A percentile compares a stretch with the other conserved stretches of the same genome.
phyloP scores from a whole-genome alignment of 2,888 invertebrate genomes.

The Sinelater perroti region DNA sequence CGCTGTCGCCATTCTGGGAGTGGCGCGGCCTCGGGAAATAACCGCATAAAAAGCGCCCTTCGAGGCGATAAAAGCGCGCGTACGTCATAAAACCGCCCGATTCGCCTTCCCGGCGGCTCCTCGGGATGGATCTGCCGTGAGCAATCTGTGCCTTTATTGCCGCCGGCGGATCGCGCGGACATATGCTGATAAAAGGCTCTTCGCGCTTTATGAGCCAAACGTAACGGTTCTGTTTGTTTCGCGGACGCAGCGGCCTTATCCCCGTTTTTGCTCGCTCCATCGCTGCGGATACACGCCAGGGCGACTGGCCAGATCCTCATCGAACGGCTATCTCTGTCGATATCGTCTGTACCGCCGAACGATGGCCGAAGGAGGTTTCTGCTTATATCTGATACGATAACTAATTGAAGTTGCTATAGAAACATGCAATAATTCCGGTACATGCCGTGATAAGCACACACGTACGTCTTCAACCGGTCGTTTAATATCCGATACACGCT shows the following conservation, averaged over 20 bases:
- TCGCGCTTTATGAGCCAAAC: constrained; percentile 53
- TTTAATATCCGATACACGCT: too few species aligned
- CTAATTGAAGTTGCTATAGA: too few species aligned
- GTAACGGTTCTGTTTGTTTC: constrained; percentile 50
- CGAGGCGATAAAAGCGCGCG: constrained; percentile 46
- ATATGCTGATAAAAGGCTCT: constrained; percentile 54
- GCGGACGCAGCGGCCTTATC: not conserved
- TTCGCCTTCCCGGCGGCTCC: constrained; percentile 47
- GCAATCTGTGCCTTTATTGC: constrained; percentile 50
- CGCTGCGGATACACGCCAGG: too few species aligned
- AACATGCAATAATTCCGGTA: too few species aligned
- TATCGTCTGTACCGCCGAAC: too few species aligned
- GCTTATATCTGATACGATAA: too few species aligned
- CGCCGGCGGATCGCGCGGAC: constrained; percentile 45
- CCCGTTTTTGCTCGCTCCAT: too few species aligned
- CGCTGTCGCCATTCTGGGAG: constrained; percentile 43
- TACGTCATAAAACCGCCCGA: constrained; percentile 46
- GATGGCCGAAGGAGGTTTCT: too few species aligned
- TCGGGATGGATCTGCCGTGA: constrained; percentile 48
- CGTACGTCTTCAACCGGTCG: too few species aligned
- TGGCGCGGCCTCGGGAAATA: constrained; percentile 40
- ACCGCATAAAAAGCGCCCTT: constrained; percentile 44
- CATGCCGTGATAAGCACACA: too few species aligned
- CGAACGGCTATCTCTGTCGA: too few species aligned
- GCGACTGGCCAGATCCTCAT: too few species aligned